Conservation (phyloP, 2,113 vertebrate species). For the Archocentrus centrarchus region DNA sequence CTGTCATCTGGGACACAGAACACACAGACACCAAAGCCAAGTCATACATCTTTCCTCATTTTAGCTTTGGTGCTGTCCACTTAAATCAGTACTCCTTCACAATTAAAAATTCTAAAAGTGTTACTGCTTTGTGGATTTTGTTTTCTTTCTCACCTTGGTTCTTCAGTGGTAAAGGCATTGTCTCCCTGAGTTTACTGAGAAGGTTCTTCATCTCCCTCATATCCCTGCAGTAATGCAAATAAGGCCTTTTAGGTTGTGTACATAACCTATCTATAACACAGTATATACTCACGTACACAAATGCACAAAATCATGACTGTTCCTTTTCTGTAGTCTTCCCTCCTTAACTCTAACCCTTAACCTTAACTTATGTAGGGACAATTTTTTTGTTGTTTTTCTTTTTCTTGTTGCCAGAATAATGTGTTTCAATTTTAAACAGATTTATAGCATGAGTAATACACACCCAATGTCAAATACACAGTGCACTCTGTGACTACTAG, state of each 20-base stretch:
- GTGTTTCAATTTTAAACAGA: neutral
- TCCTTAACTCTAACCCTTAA: neutral
- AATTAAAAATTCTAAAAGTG: neutral
- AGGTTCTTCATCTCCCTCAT: conserved; percentile 99
- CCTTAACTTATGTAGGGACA: neutral
- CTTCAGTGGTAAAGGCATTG: conserved; percentile 99
- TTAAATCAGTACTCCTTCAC: neutral
- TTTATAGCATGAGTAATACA: neutral
- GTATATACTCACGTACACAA: neutral
- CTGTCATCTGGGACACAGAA: conserved; percentile 88
- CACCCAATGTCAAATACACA: neutral
- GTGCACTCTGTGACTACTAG: neutral
- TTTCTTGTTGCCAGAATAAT: neutral
- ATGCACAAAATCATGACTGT: neutral
- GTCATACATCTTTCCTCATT: conserved; percentile 16
- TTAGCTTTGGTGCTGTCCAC: neutral
- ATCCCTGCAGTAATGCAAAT: conserved; percentile 82
- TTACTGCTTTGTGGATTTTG: neutral
- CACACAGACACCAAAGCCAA: conserved; percentile 51
- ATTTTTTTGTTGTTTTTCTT: neutral
- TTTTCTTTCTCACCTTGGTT: conserved; percentile 88
- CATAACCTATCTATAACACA: neutral
- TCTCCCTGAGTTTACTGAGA: conserved; percentile 99
- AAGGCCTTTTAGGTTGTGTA: neutral
- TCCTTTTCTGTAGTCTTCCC: neutral